Evolutionary conservation across 2,888 invertebrate genomes (phyloP), one percentile per base, ranked within the genome.

Genomic region (Perithous albicinctus): DNA sequence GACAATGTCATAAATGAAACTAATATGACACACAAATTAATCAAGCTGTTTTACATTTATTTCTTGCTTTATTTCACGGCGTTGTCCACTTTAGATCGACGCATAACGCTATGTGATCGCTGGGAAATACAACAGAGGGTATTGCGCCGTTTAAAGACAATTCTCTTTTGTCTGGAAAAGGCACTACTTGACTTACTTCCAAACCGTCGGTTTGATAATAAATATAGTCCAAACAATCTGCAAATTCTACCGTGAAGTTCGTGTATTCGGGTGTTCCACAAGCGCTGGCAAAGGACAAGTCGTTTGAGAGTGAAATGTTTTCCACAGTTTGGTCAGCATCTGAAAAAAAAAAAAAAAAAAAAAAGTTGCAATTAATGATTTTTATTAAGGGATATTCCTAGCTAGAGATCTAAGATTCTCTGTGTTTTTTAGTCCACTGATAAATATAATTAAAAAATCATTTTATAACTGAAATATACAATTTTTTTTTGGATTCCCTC

Each of bases 211-310:
- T 94, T 87, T 98, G 96, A 89, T 96, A 97, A 93, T 96, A 98
- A 88, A 99, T 98, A 89, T 99, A 99, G 93, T 99, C 99, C 76
- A 99, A 93, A 78, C 98, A 98, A 63, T 96, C 98, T 10, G 96
- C 94, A 93, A 98, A 99, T 0, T 94, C 95, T 0, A 93, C 93
- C 0, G 98, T 98, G 88, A 95, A 98, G 92, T 98, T 98, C 0
- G 98, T 98, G 89, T 95, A 98, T 51, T 94, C 93, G 0, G 97
- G 97, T 18, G 95, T 96, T 0, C 98, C 98, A 93, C 97, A 98
- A 0, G 97, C 98, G 91, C 97, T 98, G 18, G 89, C 93, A 82
- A 98, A 93, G 10, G 93, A 89, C 63, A 95, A 94, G 10, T 94
- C 93, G 91, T 98, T 97, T 2, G 92, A 89, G 1, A 98, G 93